These are phyloP conservation scores for Chionodraco myersi DNA, from an alignment of 2,113 vertebrate species.

Conservation along the genomic window DNA sequence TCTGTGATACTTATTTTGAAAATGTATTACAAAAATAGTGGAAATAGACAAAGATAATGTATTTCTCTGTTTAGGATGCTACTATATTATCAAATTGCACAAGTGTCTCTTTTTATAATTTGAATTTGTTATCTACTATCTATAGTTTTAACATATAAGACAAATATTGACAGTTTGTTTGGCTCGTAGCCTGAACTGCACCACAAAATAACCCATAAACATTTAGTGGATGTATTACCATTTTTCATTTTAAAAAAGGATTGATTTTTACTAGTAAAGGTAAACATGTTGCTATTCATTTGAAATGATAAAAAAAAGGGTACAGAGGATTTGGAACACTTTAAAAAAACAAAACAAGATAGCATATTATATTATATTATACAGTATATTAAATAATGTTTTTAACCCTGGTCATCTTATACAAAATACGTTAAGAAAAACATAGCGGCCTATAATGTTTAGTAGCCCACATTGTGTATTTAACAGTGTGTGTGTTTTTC, in stretches of 20 bases:
- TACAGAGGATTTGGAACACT: constrained; percentile 10
- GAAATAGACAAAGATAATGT: neutral
- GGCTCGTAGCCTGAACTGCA: neutral
- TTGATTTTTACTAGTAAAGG: constrained; percentile 9
- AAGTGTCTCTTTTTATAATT: neutral
- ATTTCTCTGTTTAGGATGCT: neutral
- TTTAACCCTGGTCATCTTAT: neutral
- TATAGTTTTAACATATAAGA: neutral
- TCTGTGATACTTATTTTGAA: neutral
- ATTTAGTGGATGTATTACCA: too few species aligned
- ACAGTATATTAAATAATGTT: neutral
- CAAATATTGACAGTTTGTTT: neutral
- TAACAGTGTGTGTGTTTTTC: neutral
- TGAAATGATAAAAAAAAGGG: neutral
- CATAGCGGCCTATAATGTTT: neutral
- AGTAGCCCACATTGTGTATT: neutral
- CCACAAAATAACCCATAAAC: neutral
- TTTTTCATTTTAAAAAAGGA: too few species aligned
- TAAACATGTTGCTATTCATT: constrained; percentile 4
- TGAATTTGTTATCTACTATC: neutral
- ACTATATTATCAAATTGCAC: neutral
- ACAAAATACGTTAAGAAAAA: neutral
- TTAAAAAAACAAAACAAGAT: neutral
- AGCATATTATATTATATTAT: neutral
- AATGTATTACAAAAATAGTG: neutral